Base-by-base conservation (phyloP, 2,797 vertebrate species). In the Spatula versicolor region DNA sequence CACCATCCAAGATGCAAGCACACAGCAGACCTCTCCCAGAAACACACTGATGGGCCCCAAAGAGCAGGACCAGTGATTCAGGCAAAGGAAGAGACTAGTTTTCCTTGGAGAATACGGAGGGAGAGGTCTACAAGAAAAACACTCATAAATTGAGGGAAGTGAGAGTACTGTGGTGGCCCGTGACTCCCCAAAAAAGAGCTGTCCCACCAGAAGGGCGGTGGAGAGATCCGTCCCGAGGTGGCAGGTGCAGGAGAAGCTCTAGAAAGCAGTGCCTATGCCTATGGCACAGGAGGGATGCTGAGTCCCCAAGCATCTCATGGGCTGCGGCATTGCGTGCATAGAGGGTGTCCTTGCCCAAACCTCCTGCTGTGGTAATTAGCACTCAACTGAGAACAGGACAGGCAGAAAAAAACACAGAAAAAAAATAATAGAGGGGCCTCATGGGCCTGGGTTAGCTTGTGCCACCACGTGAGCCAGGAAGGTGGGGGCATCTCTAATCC, bases 361-460 rank as follows among this genome's bases (percentile, higher is more conserved):
- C 31, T 68, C 62, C 69, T 73, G 71, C 74, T 66, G 72, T 0
- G 0, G 31, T 33, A 83, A 71, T 45, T 78, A 85, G 58, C 6
- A 2, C 55, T 90, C 7, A 3, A 33, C 45, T 30, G 35, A 72
- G 79, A 91, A 30, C 28, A 62, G 50, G 39, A 62, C 81, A 96
- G 64, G 75, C 56, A 79, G 71, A 8, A 43, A 43, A 43, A 31
- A 39, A 37, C 19, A 37, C 8, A 25, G 5, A 68, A 43, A 56
- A 67, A 13, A 52, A 50, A 25, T 13, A 50, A 50, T 25, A 50
- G 55, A n/a, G 11, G n/a, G 33, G 46, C 46, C 76, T 88, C 3
- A 0, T n/a, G 75, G 78, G 30, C 54, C 35, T 0, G 0, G 72
- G 72, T 80, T 69, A 50, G 73, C 3, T 0, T 73, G 77, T 84